These are phyloP conservation scores for Dendropsophus ebraccatus DNA, from an alignment of 2,113 vertebrate genomes.

Conservation along the genomic window DNA sequence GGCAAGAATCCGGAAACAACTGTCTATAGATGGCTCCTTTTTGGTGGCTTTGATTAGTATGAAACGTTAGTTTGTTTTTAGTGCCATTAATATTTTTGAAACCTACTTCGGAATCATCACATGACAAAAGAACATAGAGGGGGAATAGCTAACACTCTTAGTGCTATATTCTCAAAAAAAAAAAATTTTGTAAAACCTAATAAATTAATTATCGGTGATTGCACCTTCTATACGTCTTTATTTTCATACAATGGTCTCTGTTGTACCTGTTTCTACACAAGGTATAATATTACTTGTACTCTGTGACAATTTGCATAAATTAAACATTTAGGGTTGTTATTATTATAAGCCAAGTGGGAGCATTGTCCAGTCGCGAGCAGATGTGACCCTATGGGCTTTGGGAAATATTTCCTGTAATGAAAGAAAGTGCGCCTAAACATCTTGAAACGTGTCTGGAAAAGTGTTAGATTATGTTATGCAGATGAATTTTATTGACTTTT, in stretches of 20 bases:
- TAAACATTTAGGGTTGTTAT: constrained; percentile 55
- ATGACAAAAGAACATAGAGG: background rate
- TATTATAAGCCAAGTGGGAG: constrained; percentile 46
- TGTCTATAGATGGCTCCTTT: no score
- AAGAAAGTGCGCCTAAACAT: constrained; percentile 57
- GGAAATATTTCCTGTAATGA: constrained; percentile 58
- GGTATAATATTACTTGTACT: background rate
- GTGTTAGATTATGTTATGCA: constrained; percentile 59
- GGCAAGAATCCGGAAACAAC: no score
- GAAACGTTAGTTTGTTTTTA: background rate
- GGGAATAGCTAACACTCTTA: background rate
- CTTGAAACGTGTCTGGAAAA: constrained; percentile 57
- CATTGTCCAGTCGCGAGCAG: constrained; percentile 56
- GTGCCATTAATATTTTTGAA: background rate
- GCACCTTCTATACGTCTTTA: background rate
- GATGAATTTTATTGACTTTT: constrained; percentile 54
- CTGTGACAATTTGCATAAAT: constrained; percentile 57
- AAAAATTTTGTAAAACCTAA: background rate
- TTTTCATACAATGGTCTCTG: background rate
- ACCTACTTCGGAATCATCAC: background rate
- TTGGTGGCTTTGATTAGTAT: no score
- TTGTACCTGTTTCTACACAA: background rate
- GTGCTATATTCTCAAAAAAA: background rate
- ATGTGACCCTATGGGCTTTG: constrained; percentile 58
- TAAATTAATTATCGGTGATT: background rate